phyloP scores from a whole-genome alignment of 2,113 vertebrate genomes.

The Cololabis saira region DNA sequence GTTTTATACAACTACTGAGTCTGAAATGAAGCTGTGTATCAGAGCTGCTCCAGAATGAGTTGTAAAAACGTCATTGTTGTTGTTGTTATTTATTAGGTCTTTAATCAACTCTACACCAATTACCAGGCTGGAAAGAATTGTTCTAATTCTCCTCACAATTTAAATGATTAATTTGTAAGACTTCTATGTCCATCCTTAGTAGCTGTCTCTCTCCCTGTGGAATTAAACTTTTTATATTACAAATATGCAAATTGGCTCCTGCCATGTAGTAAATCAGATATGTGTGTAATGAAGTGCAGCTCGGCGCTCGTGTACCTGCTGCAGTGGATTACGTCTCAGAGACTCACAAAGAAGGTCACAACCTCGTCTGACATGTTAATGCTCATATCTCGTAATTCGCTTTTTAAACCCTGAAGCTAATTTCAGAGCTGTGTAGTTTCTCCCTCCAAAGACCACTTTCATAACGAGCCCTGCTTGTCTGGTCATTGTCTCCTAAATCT shows the following conservation, averaged over 20 bases:
- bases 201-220: slow-evolving; percentile 1
- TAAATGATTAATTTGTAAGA: background rate
- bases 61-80: no score
- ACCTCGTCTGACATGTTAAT: slow-evolving; percentile 6
- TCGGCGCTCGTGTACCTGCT: slow-evolving; percentile 23
- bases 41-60: no score
- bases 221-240: slow-evolving; percentile 19
- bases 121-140: background rate
- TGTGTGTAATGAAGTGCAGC: slow-evolving; percentile 20
- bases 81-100: no score
- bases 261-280: slow-evolving; percentile 12
- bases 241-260: slow-evolving; percentile 14
- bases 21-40: no score
- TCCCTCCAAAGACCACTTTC: background rate
- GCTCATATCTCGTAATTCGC: background rate
- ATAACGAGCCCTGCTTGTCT: background rate
- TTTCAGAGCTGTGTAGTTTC: background rate
- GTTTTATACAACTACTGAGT: no score
- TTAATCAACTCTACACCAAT: no score
- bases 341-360: background rate
- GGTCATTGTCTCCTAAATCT: background rate
- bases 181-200: background rate
- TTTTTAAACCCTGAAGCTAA: background rate
- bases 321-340: slow-evolving; percentile 28
- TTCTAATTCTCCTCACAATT: background rate